phyloP scores from a whole-genome alignment of 2,888 invertebrate genomes.

The Pandemis corylana region DNA sequence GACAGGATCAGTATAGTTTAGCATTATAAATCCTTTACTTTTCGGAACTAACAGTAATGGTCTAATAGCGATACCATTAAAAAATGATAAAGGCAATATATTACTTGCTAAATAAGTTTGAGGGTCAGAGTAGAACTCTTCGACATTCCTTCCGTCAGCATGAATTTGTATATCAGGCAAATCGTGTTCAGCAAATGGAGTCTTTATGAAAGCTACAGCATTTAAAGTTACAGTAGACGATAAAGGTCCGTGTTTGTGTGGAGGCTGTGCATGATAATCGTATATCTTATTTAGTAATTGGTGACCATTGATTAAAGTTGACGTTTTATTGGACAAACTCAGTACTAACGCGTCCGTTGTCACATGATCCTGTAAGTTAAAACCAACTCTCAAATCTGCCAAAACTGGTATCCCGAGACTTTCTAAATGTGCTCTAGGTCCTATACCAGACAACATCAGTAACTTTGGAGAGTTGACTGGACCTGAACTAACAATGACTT shows the following conservation, averaged over 20 bases:
- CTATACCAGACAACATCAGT: constrained; percentile 88
- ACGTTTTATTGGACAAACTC: constrained; percentile 81
- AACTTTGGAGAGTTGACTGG: constrained; percentile 87
- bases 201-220: constrained; percentile 86
- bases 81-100: constrained; percentile 85
- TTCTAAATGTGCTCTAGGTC: constrained; percentile 83
- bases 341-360: constrained; percentile 85
- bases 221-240: constrained; percentile 83
- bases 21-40: constrained; percentile 86
- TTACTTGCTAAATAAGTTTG: constrained; percentile 74
- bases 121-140: constrained; percentile 86
- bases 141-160: constrained; percentile 85
- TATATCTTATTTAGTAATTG: constrained; percentile 74
- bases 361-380: constrained; percentile 90
- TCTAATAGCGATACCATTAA: constrained; percentile 85
- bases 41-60: constrained; percentile 87
- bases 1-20: constrained; percentile 89
- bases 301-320: constrained; percentile 72
- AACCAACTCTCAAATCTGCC: constrained; percentile 88
- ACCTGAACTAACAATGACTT: constrained; percentile 86
- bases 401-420: constrained; percentile 83
- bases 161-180: constrained; percentile 88
- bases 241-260: constrained; percentile 80
- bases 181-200: constrained; percentile 71
- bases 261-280: constrained; percentile 68